Evolutionary conservation across 2,888 invertebrate species (phyloP), one percentile per base, ranked within the genome.

Genomic region (Chloroclystis v-ata): DNA sequence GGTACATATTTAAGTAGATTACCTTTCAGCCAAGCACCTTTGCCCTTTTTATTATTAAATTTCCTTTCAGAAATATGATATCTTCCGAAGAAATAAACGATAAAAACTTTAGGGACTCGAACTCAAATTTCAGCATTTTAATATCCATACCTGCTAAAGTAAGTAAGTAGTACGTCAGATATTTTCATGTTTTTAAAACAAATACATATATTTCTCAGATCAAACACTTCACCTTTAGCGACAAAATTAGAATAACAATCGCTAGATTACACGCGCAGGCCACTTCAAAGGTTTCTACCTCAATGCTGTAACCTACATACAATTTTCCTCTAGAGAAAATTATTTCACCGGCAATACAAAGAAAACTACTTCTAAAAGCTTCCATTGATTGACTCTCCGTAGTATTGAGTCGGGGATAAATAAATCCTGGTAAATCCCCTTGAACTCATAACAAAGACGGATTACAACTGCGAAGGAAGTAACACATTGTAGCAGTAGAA

Each of bases 361-460:
- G 39, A 1, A 16, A 28, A 39, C 39, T 28, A 30, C 11, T 9
- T 1, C 42, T 14, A 20, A 32, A 41, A 28, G 13, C 10, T n/a
- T 7, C 10, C 39, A 54, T 59, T 57, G 61, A 72, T 67, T 65
- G 61, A 65, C 60, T 64, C 56, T 59, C 56, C 54, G 57, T 56
- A 56, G 61, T 61, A 72, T 68, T 69, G 67, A 70, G 56, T 53
- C 52, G 53, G 56, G 67, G 67, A 67, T 72, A 73, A 69, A 67
- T 67, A 67, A 69, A 62, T 57, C 68, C 61, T 56, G 57, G 66
- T 73, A 74, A 76, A 78, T 75, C 75, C 69, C 67, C 71, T 61
- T 68, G 66, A 72, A 71, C 73, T 74, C 72, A 69, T 71, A 75
- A 82, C 78, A 80, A 80, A 77, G 65, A 74, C 62, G 71, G 78